phyloP scores from a whole-genome alignment of 2,797 vertebrate genomes.

The Sylvilagus floridanus region DNA sequence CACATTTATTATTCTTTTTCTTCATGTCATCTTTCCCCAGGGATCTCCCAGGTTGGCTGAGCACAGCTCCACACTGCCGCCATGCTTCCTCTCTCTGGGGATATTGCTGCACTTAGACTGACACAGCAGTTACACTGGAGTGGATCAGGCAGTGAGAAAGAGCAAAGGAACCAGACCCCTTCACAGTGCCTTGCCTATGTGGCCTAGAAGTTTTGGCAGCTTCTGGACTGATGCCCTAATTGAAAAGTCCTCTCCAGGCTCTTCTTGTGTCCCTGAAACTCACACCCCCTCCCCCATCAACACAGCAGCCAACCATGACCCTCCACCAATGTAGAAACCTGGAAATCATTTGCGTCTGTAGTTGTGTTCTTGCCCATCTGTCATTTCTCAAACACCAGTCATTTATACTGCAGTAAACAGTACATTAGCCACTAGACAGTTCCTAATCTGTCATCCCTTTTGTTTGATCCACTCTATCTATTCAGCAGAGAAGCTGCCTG shows the following conservation, averaged over 20 bases:
- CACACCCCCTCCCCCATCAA: neutral
- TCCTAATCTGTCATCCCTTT: constrained; percentile 85
- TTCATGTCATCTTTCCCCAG: neutral
- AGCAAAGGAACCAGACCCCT: neutral
- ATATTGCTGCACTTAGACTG: neutral
- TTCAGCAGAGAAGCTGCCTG: constrained; percentile 80
- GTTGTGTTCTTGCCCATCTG: constrained; percentile 68
- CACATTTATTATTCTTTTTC: neutral
- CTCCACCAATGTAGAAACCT: constrained; percentile 47
- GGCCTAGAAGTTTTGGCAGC: neutral
- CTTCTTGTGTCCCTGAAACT: neutral
- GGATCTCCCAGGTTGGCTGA: neutral
- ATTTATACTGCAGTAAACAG: constrained; percentile 87
- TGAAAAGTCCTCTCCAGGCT: neutral
- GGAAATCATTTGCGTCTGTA: constrained; percentile 67
- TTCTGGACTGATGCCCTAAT: neutral
- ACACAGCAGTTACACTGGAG: neutral
- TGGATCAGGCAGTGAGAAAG: neutral
- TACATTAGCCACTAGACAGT: constrained; percentile 87
- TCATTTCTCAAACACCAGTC: constrained; percentile 81
- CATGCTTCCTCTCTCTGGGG: neutral
- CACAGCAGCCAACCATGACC: constrained; percentile 30
- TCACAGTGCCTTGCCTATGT: neutral
- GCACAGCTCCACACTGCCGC: neutral
- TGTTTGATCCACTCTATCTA: constrained; percentile 83